Evolutionary conservation across 2,113 vertebrate genomes (phyloP).

Genomic region (Pampusana beccarii): DNA sequence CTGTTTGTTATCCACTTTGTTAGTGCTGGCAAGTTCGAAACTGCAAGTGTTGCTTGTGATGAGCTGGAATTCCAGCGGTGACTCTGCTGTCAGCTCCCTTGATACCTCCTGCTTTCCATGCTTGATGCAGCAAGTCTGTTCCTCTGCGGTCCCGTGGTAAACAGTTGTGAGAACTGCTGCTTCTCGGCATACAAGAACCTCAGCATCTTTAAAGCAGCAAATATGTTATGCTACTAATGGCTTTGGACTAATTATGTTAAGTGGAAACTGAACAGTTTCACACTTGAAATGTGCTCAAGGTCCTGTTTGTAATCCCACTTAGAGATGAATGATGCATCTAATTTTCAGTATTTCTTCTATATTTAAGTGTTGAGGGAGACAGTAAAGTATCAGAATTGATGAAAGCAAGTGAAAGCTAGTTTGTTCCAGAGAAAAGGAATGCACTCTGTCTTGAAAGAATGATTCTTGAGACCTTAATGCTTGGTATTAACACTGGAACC

Average conservation of each 20-base stretch:
- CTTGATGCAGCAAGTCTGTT: background rate
- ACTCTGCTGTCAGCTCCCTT: background rate
- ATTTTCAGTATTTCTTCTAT: background rate
- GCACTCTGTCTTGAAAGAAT: background rate
- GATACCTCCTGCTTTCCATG: background rate
- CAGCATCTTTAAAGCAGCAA: background rate
- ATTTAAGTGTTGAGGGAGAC: background rate
- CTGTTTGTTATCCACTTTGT: background rate
- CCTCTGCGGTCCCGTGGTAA: accelerated
- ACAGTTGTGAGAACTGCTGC: background rate
- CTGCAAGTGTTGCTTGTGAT: background rate
- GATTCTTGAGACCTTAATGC: background rate
- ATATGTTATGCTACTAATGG: background rate
- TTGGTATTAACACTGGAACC: background rate
- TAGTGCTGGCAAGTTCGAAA: background rate
- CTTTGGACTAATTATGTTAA: background rate
- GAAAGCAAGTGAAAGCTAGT: background rate
- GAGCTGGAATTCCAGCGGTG: background rate
- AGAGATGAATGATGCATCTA: background rate
- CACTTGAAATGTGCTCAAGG: background rate
- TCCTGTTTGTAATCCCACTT: background rate
- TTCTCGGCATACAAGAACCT: background rate
- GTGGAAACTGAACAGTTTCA: background rate
- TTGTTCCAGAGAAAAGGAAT: background rate
- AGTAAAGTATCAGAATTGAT: background rate